Conservation (phyloP, 2,113 vertebrate species). For the Melospiza melodia region DNA sequence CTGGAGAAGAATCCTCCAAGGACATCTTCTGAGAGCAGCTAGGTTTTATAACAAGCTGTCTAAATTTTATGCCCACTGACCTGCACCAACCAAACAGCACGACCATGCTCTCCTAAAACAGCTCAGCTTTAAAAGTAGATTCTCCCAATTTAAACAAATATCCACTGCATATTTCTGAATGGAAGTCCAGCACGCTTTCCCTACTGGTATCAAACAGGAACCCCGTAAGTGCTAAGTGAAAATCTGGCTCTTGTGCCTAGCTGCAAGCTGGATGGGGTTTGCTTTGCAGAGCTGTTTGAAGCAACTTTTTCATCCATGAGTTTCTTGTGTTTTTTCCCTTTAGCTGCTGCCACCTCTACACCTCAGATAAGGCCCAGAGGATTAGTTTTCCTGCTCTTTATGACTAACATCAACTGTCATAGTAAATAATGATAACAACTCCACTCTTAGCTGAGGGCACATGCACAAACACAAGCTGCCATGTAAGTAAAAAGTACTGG, state of each 20-base stretch:
- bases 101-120: neutral
- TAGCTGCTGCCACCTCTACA: neutral
- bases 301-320: neutral
- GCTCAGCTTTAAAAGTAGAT: neutral
- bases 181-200: neutral
- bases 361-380: neutral
- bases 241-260: neutral
- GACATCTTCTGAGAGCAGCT: neutral
- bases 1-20: neutral
- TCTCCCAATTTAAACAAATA: neutral
- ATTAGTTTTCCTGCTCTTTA: neutral
- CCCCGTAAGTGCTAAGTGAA: rapidly evolving
- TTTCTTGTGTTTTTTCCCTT: neutral
- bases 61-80: neutral
- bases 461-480: neutral
- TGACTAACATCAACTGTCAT: neutral
- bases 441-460: neutral
- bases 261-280: neutral
- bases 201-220: neutral
- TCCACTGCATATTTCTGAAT: neutral
- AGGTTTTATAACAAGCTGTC: neutral
- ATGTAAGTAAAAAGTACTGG: neutral
- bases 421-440: neutral
- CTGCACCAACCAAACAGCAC: neutral
- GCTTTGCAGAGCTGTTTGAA: neutral